Conservation (phyloP, 2,888 invertebrate species). For the Griposia aprilina region DNA sequence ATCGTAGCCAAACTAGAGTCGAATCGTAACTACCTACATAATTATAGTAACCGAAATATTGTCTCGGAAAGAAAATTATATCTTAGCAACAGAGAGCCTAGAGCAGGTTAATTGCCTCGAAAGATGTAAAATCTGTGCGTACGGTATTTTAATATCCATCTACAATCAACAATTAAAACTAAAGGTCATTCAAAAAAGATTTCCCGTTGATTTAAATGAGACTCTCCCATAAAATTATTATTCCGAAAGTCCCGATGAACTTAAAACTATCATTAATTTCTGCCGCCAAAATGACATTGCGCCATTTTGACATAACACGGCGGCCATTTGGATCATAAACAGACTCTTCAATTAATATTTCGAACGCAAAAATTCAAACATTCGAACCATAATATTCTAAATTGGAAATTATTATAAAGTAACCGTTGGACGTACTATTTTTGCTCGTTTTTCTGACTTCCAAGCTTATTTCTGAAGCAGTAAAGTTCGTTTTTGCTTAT, state of each 20-base stretch:
- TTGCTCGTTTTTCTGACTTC: slow-evolving; percentile 13
- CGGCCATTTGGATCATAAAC: slow-evolving; percentile 35
- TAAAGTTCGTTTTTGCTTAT: slow-evolving; percentile 55
- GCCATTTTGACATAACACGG: slow-evolving; percentile 13
- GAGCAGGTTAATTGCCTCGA: background rate
- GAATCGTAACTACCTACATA: background rate
- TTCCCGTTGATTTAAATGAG: slow-evolving; percentile 13
- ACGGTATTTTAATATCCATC: background rate
- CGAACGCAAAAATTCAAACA: slow-evolving; percentile 63
- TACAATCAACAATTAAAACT: background rate
- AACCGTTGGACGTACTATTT: slow-evolving; percentile 64
- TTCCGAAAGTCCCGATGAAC: background rate
- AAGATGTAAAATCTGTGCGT: background rate
- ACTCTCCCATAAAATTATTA: background rate
- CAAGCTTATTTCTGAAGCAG: accelerated
- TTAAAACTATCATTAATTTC: slow-evolving; percentile 1
- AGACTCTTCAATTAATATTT: slow-evolving; percentile 44
- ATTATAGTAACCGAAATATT: background rate
- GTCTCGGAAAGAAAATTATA: background rate
- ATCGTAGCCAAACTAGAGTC: background rate
- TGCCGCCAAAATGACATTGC: slow-evolving; percentile 28
- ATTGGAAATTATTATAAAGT: slow-evolving; percentile 66
- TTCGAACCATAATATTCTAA: slow-evolving; percentile 66
- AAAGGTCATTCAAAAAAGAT: slow-evolving; percentile 11
- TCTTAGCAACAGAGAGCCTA: background rate